Percentiles rank a stretch among this genome's conserved stretches.
phyloP scores from a whole-genome alignment of 2,888 invertebrate species.

The Agrotis clavis region DNA sequence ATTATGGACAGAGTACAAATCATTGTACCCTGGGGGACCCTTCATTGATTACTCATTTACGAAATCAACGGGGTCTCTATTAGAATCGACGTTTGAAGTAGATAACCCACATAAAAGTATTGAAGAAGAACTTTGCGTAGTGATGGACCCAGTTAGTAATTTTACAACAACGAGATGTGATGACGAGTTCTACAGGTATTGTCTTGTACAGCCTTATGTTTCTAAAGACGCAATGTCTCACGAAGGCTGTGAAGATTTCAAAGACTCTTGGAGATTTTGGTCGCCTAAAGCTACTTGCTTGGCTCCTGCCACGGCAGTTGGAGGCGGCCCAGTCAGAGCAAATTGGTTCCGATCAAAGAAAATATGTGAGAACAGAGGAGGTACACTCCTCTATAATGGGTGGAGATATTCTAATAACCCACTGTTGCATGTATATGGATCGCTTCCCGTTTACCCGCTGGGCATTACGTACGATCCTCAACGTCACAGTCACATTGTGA shows the following conservation, averaged over 20 bases:
- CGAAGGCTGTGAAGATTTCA: slow-evolving; percentile 75
- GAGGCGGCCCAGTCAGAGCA: slow-evolving; percentile 79
- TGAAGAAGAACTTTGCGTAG: slow-evolving; percentile 81
- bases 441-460: slow-evolving; percentile 74
- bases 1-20: slow-evolving; percentile 87
- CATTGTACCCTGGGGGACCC: slow-evolving; percentile 84
- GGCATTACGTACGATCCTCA: slow-evolving; percentile 75
- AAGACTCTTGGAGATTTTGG: slow-evolving; percentile 75
- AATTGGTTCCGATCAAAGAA: slow-evolving; percentile 83
- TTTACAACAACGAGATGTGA: slow-evolving; percentile 81
- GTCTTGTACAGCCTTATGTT: slow-evolving; percentile 80
- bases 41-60: slow-evolving; percentile 84
- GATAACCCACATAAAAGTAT: slow-evolving; percentile 67
- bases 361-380: slow-evolving; percentile 77
- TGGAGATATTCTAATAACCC: slow-evolving; percentile 85
- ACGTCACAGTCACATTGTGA: slow-evolving; percentile 71
- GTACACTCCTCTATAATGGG: slow-evolving; percentile 81
- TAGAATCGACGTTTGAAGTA: slow-evolving; percentile 75
- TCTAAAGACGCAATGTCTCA: slow-evolving; percentile 66
- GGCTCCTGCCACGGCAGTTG: slow-evolving; percentile 70
- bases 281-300: slow-evolving; percentile 83
- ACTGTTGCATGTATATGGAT: slow-evolving; percentile 64
- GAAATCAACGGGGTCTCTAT: slow-evolving; percentile 73
- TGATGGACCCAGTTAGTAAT: slow-evolving; percentile 76
- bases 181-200: slow-evolving; percentile 82